phyloP scores from a whole-genome alignment of 2,797 vertebrate genomes.

The Myotis pilosus region DNA sequence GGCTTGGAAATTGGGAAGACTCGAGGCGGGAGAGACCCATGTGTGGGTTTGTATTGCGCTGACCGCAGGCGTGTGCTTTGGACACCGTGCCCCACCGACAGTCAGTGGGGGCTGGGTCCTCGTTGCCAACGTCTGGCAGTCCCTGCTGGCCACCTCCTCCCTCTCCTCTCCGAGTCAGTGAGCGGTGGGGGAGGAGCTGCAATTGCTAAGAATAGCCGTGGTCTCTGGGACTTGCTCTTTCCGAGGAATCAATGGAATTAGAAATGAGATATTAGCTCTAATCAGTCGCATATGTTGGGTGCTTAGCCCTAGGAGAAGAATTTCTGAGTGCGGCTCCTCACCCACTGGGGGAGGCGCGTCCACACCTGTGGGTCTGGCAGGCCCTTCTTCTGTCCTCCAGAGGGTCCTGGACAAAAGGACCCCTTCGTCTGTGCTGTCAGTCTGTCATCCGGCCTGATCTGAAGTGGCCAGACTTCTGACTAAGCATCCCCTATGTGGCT shows the following conservation, averaged over 20 bases:
- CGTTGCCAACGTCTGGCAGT: not conserved
- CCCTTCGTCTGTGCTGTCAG: not conserved
- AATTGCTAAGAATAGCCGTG: constrained; percentile 32
- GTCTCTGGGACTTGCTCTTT: constrained; percentile 43
- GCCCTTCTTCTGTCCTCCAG: not conserved
- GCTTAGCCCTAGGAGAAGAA: constrained; percentile 57
- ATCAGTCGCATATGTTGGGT: constrained; percentile 64
- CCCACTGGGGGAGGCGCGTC: not conserved
- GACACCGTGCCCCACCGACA: not conserved
- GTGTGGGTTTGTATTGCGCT: not conserved
- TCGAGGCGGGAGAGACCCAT: not conserved
- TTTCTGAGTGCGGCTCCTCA: constrained; percentile 39
- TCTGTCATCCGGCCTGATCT: not conserved
- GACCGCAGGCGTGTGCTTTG: not conserved
- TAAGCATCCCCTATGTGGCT: not conserved
- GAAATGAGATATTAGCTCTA: constrained; percentile 74
- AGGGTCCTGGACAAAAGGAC: not conserved
- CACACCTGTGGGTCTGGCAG: not conserved
- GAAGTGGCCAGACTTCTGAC: constrained; percentile 34
- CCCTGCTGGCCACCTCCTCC: not conserved
- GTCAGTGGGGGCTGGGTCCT: not conserved
- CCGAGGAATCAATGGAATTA: constrained; percentile 69
- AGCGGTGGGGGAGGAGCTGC: not conserved
- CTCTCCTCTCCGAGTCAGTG: not conserved
- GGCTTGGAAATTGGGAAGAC: not conserved